Base-by-base conservation (phyloP, 1,140 invertebrate genomes). In the Gryon sp. region DNA sequence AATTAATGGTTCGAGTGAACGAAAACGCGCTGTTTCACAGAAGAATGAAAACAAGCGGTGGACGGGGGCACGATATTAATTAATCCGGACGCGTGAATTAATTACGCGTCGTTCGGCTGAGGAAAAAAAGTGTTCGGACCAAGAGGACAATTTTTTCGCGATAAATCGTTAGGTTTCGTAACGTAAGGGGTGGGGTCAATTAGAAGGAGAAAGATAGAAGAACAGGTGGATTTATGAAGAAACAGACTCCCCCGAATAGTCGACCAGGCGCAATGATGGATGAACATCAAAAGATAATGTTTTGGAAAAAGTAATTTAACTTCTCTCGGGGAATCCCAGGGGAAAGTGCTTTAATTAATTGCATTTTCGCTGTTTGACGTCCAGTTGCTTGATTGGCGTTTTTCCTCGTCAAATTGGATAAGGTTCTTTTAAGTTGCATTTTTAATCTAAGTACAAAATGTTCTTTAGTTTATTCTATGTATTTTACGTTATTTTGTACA, bases 41-140 rank as follows among this genome's bases (percentile, higher is more conserved):
- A 36, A 12, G 30, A 68, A 53, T 12, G 46, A 62, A 66, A 75
- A 60, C 22, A 50, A 60, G 18, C 4, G 26, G 18, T 9, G 5
- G 12, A 16, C 12, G 6, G 48, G 11, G 19, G 45, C 1, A 16
- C 32, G 60, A 66, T 75, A 69, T 76, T 76, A 76, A 76, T 76
- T 69, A 76, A 76, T 76, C 30, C 46, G 22, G 48, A 50, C 63
- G 63, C 62, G 48, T 57, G 50, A 40, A 66, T 76, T 69, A 76
- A 76, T 76, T 76, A 66, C 30, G 46, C 45, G 43, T 57, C 38
- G 32, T 40, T 48, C 48, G 30, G 60, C 4, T 4, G 36, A 41
- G 14, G 52, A 53, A 60, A 50, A 43, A 57, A 63, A 43, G n/a
- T 30, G 22, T 41, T 40, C 12, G 50, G 16, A 2, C 40, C 46